Percentiles rank a stretch among this genome's conserved stretches.
Conservation (phyloP, 1,140 invertebrate genomes). For the Trypoxylus dichotomus region DNA sequence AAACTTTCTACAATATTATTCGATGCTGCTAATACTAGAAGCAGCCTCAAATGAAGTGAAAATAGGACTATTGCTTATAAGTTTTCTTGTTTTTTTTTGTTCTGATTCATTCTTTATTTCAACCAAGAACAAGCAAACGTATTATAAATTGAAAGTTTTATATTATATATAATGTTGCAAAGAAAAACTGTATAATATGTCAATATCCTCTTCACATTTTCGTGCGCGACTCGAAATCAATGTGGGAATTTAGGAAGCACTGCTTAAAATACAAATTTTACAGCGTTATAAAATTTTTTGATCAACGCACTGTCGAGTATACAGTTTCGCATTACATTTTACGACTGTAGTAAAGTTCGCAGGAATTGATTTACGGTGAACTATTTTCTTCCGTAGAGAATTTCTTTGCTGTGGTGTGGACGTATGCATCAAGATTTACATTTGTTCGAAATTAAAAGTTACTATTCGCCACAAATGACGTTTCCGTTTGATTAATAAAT, state of each 20-base stretch:
- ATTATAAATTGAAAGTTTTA: too few relatives aligned
- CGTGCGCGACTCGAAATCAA: background rate
- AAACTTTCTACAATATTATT: too few relatives aligned
- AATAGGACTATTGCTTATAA: too few relatives aligned
- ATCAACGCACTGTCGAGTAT: background rate
- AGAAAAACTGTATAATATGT: background rate
- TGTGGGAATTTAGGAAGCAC: background rate
- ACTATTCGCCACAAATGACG: background rate
- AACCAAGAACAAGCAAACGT: background rate
- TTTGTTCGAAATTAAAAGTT: background rate
- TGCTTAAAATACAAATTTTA: background rate
- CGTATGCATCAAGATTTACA: background rate
- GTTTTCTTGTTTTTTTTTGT: too few relatives aligned
- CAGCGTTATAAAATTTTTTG: background rate
- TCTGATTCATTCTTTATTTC: too few relatives aligned
- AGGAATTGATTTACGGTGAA: background rate
- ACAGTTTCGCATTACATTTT: background rate
- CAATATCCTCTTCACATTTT: background rate
- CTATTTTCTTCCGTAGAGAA: background rate
- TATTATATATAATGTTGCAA: too few relatives aligned
- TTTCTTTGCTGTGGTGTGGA: background rate
- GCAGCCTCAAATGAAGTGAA: too few relatives aligned
- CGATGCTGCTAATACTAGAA: too few relatives aligned
- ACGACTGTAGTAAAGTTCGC: background rate
- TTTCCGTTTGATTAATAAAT: background rate